A percentile compares a stretch with the other conserved stretches of the same genome.
Conservation (phyloP, 2,113 vertebrate genomes). For the Pipa parva region DNA sequence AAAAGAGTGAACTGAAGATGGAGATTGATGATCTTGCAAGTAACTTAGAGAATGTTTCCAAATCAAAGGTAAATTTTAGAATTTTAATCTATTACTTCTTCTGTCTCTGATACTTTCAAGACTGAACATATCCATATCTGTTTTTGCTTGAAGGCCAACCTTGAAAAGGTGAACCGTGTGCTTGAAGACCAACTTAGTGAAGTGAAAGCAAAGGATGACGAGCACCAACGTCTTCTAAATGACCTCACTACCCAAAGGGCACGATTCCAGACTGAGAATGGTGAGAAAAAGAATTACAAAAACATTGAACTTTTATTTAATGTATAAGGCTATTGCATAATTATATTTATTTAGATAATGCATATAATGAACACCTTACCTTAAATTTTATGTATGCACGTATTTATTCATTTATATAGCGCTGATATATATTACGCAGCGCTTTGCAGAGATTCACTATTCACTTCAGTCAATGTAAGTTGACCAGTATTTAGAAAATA, state of each 20-base stretch:
- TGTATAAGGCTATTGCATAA: too few relatives aligned
- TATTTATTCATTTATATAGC: too few relatives aligned
- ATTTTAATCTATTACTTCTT: not conserved
- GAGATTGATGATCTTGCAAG: conserved; percentile 58
- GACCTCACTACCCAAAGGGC: conserved; percentile 57
- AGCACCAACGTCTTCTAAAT: conserved; percentile 55
- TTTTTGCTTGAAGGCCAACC: conserved; percentile 53
- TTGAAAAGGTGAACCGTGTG: conserved; percentile 55
- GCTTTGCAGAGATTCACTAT: too few relatives aligned
- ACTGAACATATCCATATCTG: not conserved
- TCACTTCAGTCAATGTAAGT: too few relatives aligned
- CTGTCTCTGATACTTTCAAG: not conserved
- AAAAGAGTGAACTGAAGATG: conserved; percentile 59
- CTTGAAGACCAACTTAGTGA: conserved; percentile 63
- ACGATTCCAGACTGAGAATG: conserved; percentile 58
- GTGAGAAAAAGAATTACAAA: conserved; percentile 48
- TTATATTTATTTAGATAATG: too few relatives aligned
- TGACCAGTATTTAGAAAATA: too few relatives aligned
- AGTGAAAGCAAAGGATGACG: conserved; percentile 56
- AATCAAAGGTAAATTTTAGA: conserved; percentile 61
- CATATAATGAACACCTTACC: too few relatives aligned
- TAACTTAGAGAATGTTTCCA: conserved; percentile 56
- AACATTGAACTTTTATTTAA: too few relatives aligned
- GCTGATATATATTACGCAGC: too few relatives aligned
- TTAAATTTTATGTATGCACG: too few relatives aligned